Base-by-base conservation (phyloP, 2,113 vertebrate genomes). In the Epinephelus fuscoguttatus region DNA sequence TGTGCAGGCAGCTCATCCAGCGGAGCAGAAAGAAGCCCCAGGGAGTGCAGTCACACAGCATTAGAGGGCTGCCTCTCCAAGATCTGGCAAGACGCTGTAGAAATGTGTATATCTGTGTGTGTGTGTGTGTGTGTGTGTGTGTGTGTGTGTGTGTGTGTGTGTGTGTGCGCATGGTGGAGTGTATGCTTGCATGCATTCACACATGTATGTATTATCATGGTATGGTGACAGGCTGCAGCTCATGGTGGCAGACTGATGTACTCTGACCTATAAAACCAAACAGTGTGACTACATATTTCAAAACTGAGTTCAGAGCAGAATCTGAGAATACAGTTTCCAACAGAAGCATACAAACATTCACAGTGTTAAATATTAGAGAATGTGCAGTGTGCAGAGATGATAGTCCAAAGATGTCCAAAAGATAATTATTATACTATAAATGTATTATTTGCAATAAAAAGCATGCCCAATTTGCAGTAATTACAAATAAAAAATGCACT, bases 21-120 rank as follows among this genome's bases (percentile, higher is more conserved):
- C 52, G 62, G 79, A 89, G 90, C 91, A 85, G 88, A 89, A 79
- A 72, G 73, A 84, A 91, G 84, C 88, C 85, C 88, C 13, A 76
- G 85, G 89, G 84, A 88, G 76, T 55, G 76, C 78, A 93, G 92
- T 91, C 92, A 92, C 87, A 74, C 82, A 62, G 88, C 73, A 88
- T 92, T 91, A 93, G 74, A 88, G 76, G 76, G 70, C 84, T 87
- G 75, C 64, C 33, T 72, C 82, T 86, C 53, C 49, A 33, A 60
- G 70, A 84, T 84, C 70, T 78, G 80, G 52, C 25, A 63, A 57
- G 33, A 71, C 61, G 37, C 78, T 78, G 55, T 19, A 81, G 66
- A 64, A 37, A 27, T 62, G 66, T 33, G 72, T 33, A 37, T 61
- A 66, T 3, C 9, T 25, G 67, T 42, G n/a, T 33, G 56, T 25